Evolutionary conservation across 2,888 invertebrate species (phyloP).

Genomic region (Temnothorax rugatulus): DNA sequence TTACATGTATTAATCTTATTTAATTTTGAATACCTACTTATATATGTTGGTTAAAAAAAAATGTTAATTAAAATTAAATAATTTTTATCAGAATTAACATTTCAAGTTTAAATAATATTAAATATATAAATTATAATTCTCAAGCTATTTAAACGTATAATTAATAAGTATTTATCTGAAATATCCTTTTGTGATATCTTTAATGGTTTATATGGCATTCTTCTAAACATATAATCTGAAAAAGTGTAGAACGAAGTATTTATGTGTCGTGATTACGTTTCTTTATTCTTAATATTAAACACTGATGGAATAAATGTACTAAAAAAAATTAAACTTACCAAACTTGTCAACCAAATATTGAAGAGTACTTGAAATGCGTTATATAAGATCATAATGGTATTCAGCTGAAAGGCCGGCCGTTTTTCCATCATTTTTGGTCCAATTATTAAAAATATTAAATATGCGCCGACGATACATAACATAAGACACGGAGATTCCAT

Average conservation of each 20-base stretch:
- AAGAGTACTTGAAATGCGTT: slow-evolving; percentile 96
- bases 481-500: slow-evolving; percentile 93
- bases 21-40: background rate
- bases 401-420: slow-evolving; percentile 91
- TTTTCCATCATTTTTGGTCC: slow-evolving; percentile 93
- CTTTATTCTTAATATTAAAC: background rate
- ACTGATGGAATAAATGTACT: background rate
- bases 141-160: background rate
- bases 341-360: slow-evolving; percentile 91
- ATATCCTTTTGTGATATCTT: background rate
- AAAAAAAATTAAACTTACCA: slow-evolving; percentile 83
- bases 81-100: background rate
- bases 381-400: slow-evolving; percentile 91
- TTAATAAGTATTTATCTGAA: background rate
- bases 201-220: background rate
- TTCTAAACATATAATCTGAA: background rate
- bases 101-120: background rate
- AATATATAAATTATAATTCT: background rate
- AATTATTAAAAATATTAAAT: slow-evolving; percentile 91
- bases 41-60: background rate
- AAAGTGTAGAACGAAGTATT: background rate
- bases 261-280: background rate
- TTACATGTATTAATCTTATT: background rate
- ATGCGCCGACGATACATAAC: slow-evolving; percentile 89
- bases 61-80: background rate